Evolutionary conservation across 35 echinoderm and acorn worm genomes (phyloP), one percentile per base, ranked within the genome.

Genomic region (Heliocidaris erythrogramma): DNA sequence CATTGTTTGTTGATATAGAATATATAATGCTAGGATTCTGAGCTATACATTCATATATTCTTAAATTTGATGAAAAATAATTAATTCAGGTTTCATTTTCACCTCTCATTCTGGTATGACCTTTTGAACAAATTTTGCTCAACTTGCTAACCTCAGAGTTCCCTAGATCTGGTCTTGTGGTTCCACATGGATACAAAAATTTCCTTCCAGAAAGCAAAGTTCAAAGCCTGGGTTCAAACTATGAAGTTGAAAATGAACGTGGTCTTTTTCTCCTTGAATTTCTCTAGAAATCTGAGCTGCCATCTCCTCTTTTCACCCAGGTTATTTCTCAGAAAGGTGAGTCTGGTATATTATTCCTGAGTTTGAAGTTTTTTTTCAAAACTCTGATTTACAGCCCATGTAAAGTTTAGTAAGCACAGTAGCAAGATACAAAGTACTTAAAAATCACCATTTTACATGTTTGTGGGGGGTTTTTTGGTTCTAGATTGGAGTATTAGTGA

Each of bases 271-370:
- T 30, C 59, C 21, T 53, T 92, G 2, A 7, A 86, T 56, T 49
- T 59, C 50, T 49, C 47, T 48, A 92, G 91, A 92, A 92, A 92
- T 92, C 91, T 48, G 91, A 92, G 50, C 31, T 92, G 18, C 91
- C 91, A 13, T 92, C 91, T 5, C n/a, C 48, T 59, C 91, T 92
- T 13, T 92, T 92, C 27, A 92, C 91, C 13, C 91, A 92, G 30
- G 91, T 92, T 11, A 92, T 92, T 13, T 30, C 91, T 13, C 31
- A 59, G 21, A 92, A 92, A 92, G 47, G 91, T 92, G 50, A 49
- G 50, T 16, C 17, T 47, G 11, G 30, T 18, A 84, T 84, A 18
- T 7, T 88, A 21, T 10, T 86, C 0, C 24, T 8, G 27, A 86
- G 85, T 32, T 7, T 27, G 24, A 1, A 42, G 35, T 42, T 32